A percentile compares a stretch with the other conserved stretches of the same genome.
Evolutionary conservation across 2,888 invertebrate species (phyloP).

Genomic region (Drosophila mercatorum): DNA sequence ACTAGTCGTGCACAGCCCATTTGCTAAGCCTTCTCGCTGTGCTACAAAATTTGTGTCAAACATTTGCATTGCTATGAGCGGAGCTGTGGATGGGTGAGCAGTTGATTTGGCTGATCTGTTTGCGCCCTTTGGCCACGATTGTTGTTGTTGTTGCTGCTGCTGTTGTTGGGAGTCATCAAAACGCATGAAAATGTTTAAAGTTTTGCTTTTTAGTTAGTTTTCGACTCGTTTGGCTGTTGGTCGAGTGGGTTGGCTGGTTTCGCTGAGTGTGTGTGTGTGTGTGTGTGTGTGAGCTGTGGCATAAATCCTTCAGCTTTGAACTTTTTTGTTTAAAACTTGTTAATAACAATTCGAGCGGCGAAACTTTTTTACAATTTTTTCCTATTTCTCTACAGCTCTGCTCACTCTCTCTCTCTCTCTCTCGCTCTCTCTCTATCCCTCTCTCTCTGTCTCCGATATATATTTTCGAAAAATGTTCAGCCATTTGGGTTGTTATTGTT

Average conservation of each 20-base stretch:
- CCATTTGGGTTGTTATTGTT: conserved; percentile 35
- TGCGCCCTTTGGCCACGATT: conserved; percentile 14
- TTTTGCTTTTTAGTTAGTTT: conserved; percentile 64
- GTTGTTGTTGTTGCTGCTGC: neutral
- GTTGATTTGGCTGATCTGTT: conserved; percentile 45
- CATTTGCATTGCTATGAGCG: conserved; percentile 46
- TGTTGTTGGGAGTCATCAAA: conserved; percentile 37
- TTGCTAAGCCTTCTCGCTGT: neutral
- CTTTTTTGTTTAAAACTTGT: conserved; percentile 68
- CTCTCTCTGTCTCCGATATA: conserved; percentile 2
- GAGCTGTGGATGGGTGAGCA: conserved; percentile 24
- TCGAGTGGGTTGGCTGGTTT: conserved; percentile 9
- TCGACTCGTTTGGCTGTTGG: conserved; percentile 30
- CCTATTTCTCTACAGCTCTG: conserved; percentile 7
- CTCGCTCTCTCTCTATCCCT: conserved; percentile 1
- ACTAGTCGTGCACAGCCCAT: neutral
- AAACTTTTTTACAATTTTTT: conserved; percentile 48
- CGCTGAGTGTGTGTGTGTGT: conserved; percentile 7
- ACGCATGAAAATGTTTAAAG: conserved; percentile 67
- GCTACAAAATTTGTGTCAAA: conserved; percentile 11
- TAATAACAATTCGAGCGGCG: conserved; percentile 64
- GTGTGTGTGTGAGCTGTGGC: conserved; percentile 35
- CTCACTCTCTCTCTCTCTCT: neutral
- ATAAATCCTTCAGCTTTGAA: conserved; percentile 70
- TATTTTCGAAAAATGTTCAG: conserved; percentile 31